Base-by-base conservation (phyloP, 2,888 invertebrate genomes). In the Sphecodes monilicornis region DNA sequence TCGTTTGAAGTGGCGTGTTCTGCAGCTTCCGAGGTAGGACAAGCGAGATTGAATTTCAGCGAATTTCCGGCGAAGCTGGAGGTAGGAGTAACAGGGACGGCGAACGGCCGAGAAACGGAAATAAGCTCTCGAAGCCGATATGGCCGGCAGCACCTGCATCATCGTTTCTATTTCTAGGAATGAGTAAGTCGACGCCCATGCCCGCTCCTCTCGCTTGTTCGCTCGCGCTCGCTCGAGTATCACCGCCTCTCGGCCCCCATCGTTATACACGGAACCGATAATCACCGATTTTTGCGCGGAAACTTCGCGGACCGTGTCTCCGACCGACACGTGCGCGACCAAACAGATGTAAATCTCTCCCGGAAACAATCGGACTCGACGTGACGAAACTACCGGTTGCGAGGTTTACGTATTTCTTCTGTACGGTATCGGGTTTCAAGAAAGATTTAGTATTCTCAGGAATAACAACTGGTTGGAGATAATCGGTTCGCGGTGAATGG, bases 141-240 rank as follows among this genome's bases (percentile, higher is more conserved):
- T 77, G 77, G 86, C 79, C 81, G 85, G 86, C 88, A 78, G 89
- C 87, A 90, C 86, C 90, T 92, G 91, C 92, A 92, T 92, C 91
- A 89, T 90, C 92, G 91, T 80, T 91, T 93, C 94, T 94, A 94
- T 94, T 94, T 94, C 93, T 93, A 94, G 94, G 90, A 93, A 92
- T 93, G 94, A 94, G 93, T 92, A 93, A 93, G 93, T 90, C 89
- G 91, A 94, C 93, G 92, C 92, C 92, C 90, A 91, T 92, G 89
- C 87, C 84, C 87, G 57, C 29, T 60, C 57, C 57, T 60, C 26
- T 60, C 26, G 57, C 57, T 60, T 26, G 57, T 29, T 29, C 26
- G 26, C 57, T 13, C 11, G 57, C 57, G 16, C 57, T 26, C 57
- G 50, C 78, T 87, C 88, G 88, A 86, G 88, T 90, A 90, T 89